phyloP scores from a whole-genome alignment of 2,888 invertebrate genomes.

The Zaprionus obscuricornis region DNA sequence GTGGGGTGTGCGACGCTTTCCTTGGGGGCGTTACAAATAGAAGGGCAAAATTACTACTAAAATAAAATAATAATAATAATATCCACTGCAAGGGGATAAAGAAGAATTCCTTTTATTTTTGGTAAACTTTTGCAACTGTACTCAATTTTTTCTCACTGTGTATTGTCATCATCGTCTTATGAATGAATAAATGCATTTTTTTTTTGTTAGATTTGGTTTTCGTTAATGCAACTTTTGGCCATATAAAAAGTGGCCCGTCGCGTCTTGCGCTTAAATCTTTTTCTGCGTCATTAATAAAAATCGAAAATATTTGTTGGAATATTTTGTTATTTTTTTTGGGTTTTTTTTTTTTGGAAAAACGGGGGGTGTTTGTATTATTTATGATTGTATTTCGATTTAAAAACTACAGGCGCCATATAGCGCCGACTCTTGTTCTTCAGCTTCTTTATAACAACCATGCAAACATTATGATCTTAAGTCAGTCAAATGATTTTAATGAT shows the following conservation, averaged over 20 bases:
- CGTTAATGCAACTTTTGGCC: conserved; percentile 55
- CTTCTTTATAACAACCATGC: too few relatives aligned
- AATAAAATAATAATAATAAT: too few relatives aligned
- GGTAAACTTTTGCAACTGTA: too few relatives aligned
- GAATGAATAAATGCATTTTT: conserved; percentile 71
- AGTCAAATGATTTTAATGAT: too few relatives aligned
- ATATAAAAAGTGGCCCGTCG: conserved; percentile 51
- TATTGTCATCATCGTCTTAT: conserved; percentile 45
- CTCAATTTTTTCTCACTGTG: conserved; percentile 1
- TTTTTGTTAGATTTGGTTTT: conserved; percentile 17
- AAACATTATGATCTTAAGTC: conserved; percentile 46
- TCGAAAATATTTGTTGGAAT: conserved; percentile 9
- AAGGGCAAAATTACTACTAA: too few relatives aligned
- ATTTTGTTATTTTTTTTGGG: conserved; percentile 14
- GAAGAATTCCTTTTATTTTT: too few relatives aligned
- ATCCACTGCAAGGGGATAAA: too few relatives aligned
- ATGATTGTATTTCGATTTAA: conserved; percentile 61
- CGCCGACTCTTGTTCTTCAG: conserved; percentile 39
- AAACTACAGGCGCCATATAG: conserved; percentile 65
- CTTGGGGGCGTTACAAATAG: too few relatives aligned
- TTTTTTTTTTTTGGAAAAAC: conserved; percentile 25
- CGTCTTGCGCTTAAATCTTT: conserved; percentile 52
- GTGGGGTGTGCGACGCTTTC: too few relatives aligned
- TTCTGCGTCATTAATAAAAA: conserved; percentile 71
- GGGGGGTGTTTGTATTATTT: conserved; percentile 69